Evolutionary conservation across 2,113 vertebrate species (phyloP).

Genomic region (Nyctereutes procyonoides): DNA sequence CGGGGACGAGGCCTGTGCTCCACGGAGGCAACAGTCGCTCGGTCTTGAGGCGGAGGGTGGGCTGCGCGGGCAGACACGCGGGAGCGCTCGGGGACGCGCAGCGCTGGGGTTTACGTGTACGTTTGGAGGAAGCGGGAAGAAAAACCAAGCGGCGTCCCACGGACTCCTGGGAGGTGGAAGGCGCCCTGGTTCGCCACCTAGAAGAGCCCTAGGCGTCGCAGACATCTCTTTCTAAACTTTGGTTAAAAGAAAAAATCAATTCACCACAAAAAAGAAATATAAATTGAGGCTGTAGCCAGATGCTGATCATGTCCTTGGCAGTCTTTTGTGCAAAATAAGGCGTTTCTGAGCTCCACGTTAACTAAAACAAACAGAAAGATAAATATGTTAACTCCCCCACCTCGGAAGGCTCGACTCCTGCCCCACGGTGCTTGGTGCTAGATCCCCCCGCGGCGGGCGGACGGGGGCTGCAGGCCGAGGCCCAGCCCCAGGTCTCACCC

Average conservation of each 20-base stretch:
- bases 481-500: not conserved
- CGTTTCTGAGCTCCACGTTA: conserved; percentile 46
- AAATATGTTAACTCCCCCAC: not conserved
- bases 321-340: conserved; percentile 77
- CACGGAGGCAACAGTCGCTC: not conserved
- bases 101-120: not conserved
- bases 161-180: conserved; percentile 7
- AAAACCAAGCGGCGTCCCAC: conserved; percentile 30
- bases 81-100: not conserved
- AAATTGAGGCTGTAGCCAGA: conserved; percentile 61
- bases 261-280: conserved; percentile 58
- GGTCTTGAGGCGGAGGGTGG: not conserved
- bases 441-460: fast-evolving
- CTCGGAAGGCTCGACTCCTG: not conserved
- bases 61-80: fast-evolving
- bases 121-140: conserved; percentile 39
- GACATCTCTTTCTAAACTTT: conserved; percentile 62
- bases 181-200: conserved; percentile 57
- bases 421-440: not conserved
- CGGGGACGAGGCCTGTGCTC: not conserved
- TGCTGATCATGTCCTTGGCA: conserved; percentile 60
- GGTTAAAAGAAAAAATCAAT: conserved; percentile 23
- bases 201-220: conserved; percentile 60
- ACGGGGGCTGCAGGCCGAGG: fast-evolving
- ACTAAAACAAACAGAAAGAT: conserved; percentile 40